Base-by-base conservation (phyloP, 2,888 invertebrate species). In the Tetragnatha montana region DNA sequence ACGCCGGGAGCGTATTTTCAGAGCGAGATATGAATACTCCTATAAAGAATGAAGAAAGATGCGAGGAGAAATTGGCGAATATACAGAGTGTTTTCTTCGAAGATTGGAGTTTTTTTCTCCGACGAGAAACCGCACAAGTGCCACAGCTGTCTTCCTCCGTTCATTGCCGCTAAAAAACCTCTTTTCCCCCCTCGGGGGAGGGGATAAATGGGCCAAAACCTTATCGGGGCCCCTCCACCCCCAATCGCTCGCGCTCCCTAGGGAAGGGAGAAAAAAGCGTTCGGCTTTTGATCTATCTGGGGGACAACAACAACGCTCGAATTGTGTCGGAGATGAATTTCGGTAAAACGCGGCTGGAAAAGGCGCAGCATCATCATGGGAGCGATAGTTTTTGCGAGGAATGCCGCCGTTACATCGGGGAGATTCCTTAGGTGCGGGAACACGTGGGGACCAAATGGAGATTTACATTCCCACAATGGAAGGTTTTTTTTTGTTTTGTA, bases 131-230 rank as follows among this genome's bases (percentile, higher is more conserved):
- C 84, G 19, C 84, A 89, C 84, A 84, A 84, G 80, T 75, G 69
- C 69, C 83, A 51, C 88, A 89, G 89, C 89, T 89, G 89, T 86
- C 89, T 89, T 89, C 89, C 89, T 85, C 81, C 88, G 84, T 89
- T 89, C 88, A 89, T 84, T 75, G 81, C 81, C 70, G 83, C 79
- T 83, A 85, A 85, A 85, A 89, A 89, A 89, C 69, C 83, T 35
- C 35, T 35, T 35, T 70, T 85, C 88, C 21, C 79, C 75, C 84
- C 87, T 85, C 85, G 69, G 21, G 89, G 89, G 89, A 85, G 84
- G 85, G 81, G 85, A 89, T 89, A 89, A 89, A 89, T 89, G 89
- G 89, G 89, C 89, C 89, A 79, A 85, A 89, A 89, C 89, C 89
- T 89, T 89, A 89, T 89, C 89, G 81, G 89, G 84, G 89, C 89